Evolutionary conservation across 2,113 vertebrate genomes (phyloP).

Genomic region (Alectura lathami): DNA sequence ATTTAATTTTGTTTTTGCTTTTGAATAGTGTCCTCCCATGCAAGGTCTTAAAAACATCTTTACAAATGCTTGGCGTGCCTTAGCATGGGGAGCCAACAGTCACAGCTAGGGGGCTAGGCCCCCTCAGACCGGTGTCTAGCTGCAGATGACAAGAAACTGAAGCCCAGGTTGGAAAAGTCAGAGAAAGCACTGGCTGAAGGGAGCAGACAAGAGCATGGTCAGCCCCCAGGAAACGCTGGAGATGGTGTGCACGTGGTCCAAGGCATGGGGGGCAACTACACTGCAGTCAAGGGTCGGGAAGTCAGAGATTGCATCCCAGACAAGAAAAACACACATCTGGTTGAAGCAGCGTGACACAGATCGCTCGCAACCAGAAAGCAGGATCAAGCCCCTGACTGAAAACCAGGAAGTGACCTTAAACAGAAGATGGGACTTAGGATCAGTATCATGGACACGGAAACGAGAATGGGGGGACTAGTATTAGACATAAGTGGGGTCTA

Average conservation of each 20-base stretch:
- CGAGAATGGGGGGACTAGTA: neutral
- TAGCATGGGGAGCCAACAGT: neutral
- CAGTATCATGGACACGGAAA: neutral
- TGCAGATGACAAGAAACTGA: neutral
- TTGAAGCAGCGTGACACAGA: neutral
- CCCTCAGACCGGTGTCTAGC: neutral
- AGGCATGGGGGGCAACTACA: rapidly evolving
- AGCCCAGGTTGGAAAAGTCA: neutral
- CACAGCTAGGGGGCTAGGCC: neutral
- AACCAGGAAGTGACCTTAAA: neutral
- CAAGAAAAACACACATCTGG: neutral
- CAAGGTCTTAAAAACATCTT: neutral
- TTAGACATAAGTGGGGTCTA: neutral
- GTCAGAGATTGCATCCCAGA: neutral
- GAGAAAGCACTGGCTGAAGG: neutral
- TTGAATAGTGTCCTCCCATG: rapidly evolving
- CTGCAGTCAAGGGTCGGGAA: neutral
- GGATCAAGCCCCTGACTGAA: neutral
- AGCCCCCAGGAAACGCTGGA: neutral
- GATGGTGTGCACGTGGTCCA: neutral
- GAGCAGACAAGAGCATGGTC: neutral
- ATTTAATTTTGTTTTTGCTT: rapidly evolving
- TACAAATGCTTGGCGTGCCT: neutral
- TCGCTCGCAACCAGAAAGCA: neutral
- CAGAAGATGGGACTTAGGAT: neutral